A percentile compares a stretch with the other conserved stretches of the same genome.
Evolutionary conservation across 1,140 invertebrate genomes (phyloP).

Genomic region (Ceratosolen solmsi): DNA sequence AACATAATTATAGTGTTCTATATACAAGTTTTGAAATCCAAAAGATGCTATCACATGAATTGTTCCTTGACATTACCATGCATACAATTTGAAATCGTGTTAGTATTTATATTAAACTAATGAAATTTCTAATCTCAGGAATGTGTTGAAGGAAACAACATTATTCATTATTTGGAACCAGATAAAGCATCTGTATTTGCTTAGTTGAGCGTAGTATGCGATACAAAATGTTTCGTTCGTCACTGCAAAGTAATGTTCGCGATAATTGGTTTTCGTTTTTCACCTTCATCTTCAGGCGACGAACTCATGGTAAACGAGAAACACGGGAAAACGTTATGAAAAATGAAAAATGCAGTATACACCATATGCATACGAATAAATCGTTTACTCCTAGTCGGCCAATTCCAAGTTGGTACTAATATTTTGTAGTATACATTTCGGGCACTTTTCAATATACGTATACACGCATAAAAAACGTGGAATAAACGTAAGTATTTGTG

Average conservation of each 20-base stretch:
- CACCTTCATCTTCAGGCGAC: constrained; percentile 18
- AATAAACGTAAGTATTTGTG: neutral
- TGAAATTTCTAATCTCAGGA: too few species aligned
- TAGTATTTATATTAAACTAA: too few species aligned
- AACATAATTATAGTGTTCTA: too few species aligned
- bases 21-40: too few species aligned
- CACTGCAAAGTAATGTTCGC: neutral
- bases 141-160: too few species aligned
- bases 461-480: neutral
- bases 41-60: too few species aligned
- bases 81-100: too few species aligned
- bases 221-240: neutral
- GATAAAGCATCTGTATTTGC: too few species aligned
- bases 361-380: neutral
- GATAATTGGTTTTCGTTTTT: neutral
- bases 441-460: neutral
- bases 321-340: neutral
- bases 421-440: neutral
- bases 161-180: too few species aligned
- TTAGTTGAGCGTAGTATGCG: too few species aligned
- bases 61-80: too few species aligned
- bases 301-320: neutral
- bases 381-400: neutral
- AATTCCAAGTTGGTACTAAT: neutral
- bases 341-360: neutral